Base-by-base conservation (phyloP, 2,888 invertebrate genomes). In the Papilio demoleus region DNA sequence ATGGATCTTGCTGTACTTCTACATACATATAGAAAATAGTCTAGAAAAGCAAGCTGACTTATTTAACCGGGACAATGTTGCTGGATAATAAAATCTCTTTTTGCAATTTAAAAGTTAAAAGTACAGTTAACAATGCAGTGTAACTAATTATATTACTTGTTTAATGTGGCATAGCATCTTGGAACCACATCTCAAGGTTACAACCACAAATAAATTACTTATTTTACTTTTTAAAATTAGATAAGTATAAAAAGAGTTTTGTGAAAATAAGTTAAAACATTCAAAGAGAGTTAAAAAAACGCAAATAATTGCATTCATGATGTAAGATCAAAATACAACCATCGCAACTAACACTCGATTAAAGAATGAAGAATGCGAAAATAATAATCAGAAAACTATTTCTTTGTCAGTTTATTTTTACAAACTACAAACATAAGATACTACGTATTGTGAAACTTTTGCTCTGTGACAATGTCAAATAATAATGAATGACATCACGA, bases 231-330 rank as follows among this genome's bases (percentile, higher is more conserved):
- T 12, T 47, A 14, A 45, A 0, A 2, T 45, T 45, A 2, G 4
- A 45, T 11, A 22, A 19, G n/a, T n/a, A n/a, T 45, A 2, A 22
- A 1, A 11, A 45, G 9, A 19, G 1, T 9, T 6, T 6, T 8
- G n/a, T 40, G n/a, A n/a, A 2, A n/a, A 5, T 4, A 40, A 40
- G 5, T 40, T 40, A 0, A 40, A 40, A 14, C 4, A n/a, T 40
- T 40, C 0, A 17, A 14, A 6, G 14, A 38, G 14, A n/a, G 2
- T 77, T 70, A 70, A 78, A 80, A 76, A 74, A 76, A 77, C 74
- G 74, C 58, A 71, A 78, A 75, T 79, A 67, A 69, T 75, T 68
- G 70, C 76, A 74, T 74, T 74, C 90, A 90, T 90, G 76, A 74
- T 81, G 78, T n/a, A 68, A 70, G 75, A 70, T 79, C 72, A 78